A percentile compares a stretch with the other conserved stretches of the same genome.
These are phyloP conservation scores for Sebastiscus tertius DNA, from an alignment of 2,797 vertebrate genomes.

Conservation along the genomic window DNA sequence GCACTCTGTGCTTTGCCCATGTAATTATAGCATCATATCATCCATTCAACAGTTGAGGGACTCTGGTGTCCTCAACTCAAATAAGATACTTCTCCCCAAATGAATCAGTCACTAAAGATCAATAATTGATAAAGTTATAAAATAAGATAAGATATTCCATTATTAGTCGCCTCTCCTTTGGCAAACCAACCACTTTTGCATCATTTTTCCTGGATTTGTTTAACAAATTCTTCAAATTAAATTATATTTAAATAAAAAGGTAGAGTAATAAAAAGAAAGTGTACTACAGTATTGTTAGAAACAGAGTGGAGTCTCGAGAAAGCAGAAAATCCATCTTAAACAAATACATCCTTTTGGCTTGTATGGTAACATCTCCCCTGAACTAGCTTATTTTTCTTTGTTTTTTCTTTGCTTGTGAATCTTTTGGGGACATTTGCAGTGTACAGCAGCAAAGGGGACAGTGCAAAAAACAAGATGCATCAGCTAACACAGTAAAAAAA, in stretches of 20 bases:
- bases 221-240: slow-evolving; percentile 94
- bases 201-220: slow-evolving; percentile 87
- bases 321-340: slow-evolving; percentile 83
- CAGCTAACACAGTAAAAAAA: too few relatives aligned
- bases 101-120: background rate
- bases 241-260: slow-evolving; percentile 99
- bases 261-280: slow-evolving; percentile 91
- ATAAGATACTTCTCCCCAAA: background rate
- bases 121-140: too few relatives aligned
- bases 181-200: slow-evolving; percentile 88
- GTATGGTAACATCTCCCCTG: slow-evolving; percentile 90
- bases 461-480: too few relatives aligned
- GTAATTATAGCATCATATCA: background rate
- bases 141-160: too few relatives aligned
- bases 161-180: slow-evolving; percentile 78
- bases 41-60: background rate
- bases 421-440: slow-evolving; percentile 36
- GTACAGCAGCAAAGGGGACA: too few relatives aligned
- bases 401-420: slow-evolving; percentile 80
- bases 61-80: background rate
- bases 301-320: slow-evolving; percentile 87
- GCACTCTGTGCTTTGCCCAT: background rate
- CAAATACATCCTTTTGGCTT: slow-evolving; percentile 87
- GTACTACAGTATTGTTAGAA: slow-evolving; percentile 99
- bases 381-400: slow-evolving; percentile 80